A percentile compares a stretch with the other conserved stretches of the same genome.
These are phyloP conservation scores for Petrophora chlorosata DNA, from an alignment of 2,888 invertebrate genomes.

Conservation along the genomic window DNA sequence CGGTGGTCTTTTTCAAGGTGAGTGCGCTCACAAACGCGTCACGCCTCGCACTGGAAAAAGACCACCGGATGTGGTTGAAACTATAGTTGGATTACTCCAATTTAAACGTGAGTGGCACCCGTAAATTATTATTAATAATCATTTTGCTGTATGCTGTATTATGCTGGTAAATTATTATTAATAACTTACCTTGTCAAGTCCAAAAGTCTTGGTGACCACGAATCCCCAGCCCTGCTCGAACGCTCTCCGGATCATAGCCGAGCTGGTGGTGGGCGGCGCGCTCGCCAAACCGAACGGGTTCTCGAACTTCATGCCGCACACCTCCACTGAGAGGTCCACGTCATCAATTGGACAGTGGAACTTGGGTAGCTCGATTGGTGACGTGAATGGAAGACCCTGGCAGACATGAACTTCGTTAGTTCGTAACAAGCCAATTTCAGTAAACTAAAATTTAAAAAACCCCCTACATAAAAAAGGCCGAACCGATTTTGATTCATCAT, in stretches of 20 bases:
- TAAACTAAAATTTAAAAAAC: no score
- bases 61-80: no score
- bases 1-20: no score
- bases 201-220: constrained; percentile 98
- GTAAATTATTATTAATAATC: no score
- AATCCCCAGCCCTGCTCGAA: constrained; percentile 99
- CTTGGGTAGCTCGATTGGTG: constrained; percentile 91
- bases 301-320: constrained; percentile 96
- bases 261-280: constrained; percentile 97
- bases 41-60: no score
- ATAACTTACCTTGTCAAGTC: constrained; percentile 93
- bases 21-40: no score
- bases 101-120: no score
- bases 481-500: no score
- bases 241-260: constrained; percentile 96
- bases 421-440: no score
- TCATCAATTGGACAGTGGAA: constrained; percentile 97
- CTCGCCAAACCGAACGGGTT: constrained; percentile 99
- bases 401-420: constrained; percentile 12
- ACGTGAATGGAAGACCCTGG: constrained; percentile 85
- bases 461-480: no score
- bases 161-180: background rate
- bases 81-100: no score
- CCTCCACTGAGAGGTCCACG: constrained; percentile 95
- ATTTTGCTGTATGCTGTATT: background rate